These are phyloP conservation scores for Trachelus tabidus DNA, from an alignment of 2,888 invertebrate species.

Conservation along the genomic window DNA sequence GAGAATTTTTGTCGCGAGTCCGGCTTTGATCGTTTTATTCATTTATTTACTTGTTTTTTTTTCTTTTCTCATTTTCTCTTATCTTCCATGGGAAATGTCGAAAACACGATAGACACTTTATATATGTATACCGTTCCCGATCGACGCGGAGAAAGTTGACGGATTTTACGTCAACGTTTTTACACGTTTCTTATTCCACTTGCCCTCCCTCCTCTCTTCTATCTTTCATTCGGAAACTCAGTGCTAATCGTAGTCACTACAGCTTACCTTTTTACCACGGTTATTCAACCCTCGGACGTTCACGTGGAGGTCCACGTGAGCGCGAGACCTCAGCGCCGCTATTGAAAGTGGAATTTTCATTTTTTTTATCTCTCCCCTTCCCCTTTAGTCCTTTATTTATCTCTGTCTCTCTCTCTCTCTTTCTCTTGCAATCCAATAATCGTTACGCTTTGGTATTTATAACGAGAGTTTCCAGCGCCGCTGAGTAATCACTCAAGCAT, in stretches of 20 bases:
- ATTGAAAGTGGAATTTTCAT: slow-evolving; percentile 46
- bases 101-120: neutral
- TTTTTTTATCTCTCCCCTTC: neutral
- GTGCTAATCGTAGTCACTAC: neutral
- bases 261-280: neutral
- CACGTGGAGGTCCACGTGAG: slow-evolving; percentile 63
- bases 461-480: neutral
- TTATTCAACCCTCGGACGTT: slow-evolving; percentile 45
- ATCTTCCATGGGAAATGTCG: neutral
- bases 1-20: neutral
- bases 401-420: neutral
- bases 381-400: neutral
- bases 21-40: neutral
- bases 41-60: neutral
- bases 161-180: neutral
- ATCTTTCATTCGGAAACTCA: neutral
- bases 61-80: neutral
- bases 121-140: neutral
- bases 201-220: neutral
- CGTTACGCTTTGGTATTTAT: neutral
- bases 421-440: neutral
- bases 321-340: slow-evolving; percentile 42
- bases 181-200: neutral
- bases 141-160: slow-evolving; percentile 1
- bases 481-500: neutral